A percentile compares a stretch with the other conserved stretches of the same genome.
Evolutionary conservation across 2,888 invertebrate genomes (phyloP).

Genomic region (Drosophila demipolita): DNA sequence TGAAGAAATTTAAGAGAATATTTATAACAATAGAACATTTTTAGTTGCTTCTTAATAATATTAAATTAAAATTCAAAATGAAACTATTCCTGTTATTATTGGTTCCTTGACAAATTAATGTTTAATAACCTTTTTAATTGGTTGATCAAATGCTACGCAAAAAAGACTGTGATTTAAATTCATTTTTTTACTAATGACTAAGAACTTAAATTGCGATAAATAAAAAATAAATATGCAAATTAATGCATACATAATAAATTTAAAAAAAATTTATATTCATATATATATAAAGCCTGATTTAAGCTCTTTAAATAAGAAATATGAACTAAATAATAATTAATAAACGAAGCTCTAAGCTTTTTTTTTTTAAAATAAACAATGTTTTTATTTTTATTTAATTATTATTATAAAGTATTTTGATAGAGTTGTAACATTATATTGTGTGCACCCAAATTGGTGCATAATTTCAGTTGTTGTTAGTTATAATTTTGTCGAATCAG

Average conservation of each 20-base stretch:
- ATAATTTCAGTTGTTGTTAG: constrained; percentile 9
- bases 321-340: background rate
- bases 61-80: background rate
- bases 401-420: background rate
- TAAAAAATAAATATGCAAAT: background rate
- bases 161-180: background rate
- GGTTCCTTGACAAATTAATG: no score
- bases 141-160: no score
- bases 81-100: no score
- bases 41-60: background rate
- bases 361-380: no score
- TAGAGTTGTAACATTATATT: background rate
- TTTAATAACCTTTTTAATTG: no score
- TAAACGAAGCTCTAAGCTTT: background rate
- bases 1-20: no score
- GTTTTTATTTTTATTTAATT: background rate
- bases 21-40: background rate
- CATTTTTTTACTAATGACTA: no score
- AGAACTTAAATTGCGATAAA: background rate
- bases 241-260: no score
- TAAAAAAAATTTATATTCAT: no score
- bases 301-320: background rate
- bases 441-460: background rate
- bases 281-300: no score
- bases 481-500: constrained; percentile 49